Conservation (phyloP, 2,113 vertebrate genomes). For the Oncorhynchus tshawytscha region DNA sequence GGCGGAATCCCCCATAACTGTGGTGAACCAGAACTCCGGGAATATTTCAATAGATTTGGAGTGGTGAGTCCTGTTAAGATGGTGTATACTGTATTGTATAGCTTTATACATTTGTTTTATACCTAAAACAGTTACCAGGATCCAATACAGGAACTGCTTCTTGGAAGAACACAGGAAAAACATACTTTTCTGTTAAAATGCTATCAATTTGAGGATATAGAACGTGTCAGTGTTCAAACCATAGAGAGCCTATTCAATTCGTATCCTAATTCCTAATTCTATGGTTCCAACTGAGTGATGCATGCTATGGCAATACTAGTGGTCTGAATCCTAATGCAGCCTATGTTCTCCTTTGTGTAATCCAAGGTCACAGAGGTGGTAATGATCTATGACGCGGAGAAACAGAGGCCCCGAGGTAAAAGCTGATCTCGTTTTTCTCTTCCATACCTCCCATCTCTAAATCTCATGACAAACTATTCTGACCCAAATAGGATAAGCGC, state of each 20-base stretch:
- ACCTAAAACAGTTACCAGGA: conserved; percentile 47
- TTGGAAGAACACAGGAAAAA: conserved; percentile 6
- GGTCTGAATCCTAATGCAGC: neutral
- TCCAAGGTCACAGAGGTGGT: conserved; percentile 99
- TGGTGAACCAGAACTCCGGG: conserved; percentile 99
- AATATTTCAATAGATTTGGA: conserved; percentile 99
- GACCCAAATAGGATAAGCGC: conserved; percentile 66
- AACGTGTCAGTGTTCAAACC: neutral
- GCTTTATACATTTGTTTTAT: conserved; percentile 7
- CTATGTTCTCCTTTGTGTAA: conserved; percentile 65
- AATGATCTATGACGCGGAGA: conserved; percentile 99
- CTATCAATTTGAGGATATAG: neutral
- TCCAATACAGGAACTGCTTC: conserved; percentile 15
- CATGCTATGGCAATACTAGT: neutral
- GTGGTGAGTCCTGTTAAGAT: conserved; percentile 85
- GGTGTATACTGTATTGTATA: neutral
- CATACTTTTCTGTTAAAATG: neutral
- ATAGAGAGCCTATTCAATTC: neutral
- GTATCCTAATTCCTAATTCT: too few species aligned
- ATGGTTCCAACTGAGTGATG: neutral
- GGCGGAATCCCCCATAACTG: conserved; percentile 99
- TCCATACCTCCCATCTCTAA: conserved; percentile 72
- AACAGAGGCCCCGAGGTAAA: conserved; percentile 99
- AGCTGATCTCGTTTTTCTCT: conserved; percentile 84
- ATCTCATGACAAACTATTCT: conserved; percentile 97